Percentiles rank a stretch among this genome's conserved stretches.
phyloP scores from a whole-genome alignment of 2,797 vertebrate genomes.

The Thunnus albacares region DNA sequence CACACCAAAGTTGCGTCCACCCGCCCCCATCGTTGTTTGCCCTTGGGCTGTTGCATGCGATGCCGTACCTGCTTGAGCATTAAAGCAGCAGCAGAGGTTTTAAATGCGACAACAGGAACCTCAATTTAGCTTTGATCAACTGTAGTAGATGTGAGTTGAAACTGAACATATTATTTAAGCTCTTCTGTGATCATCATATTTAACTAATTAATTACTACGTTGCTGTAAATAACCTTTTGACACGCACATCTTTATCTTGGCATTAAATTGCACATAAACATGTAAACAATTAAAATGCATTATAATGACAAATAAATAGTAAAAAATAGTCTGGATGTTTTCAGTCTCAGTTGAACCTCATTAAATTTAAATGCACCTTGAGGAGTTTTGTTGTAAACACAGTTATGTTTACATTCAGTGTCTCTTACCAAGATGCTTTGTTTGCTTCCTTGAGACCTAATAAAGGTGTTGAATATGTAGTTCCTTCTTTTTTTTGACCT shows the following conservation, averaged over 20 bases:
- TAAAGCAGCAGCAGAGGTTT: slow-evolving; percentile 55
- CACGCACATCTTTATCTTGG: too few species aligned
- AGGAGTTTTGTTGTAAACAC: background rate
- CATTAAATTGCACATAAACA: too few species aligned
- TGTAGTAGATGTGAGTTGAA: slow-evolving; percentile 5
- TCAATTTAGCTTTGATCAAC: slow-evolving; percentile 30
- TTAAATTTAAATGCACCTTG: too few species aligned
- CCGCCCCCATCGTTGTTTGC: slow-evolving; percentile 68
- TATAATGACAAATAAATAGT: too few species aligned
- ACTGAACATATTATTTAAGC: background rate
- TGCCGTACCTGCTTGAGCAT: slow-evolving; percentile 72
- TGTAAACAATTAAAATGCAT: too few species aligned
- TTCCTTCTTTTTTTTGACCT: too few species aligned
- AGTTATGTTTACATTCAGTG: background rate
- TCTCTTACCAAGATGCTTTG: too few species aligned
- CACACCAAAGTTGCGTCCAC: slow-evolving; percentile 75
- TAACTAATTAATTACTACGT: background rate
- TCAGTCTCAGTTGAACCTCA: too few species aligned
- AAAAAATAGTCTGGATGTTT: too few species aligned
- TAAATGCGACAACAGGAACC: slow-evolving; percentile 46
- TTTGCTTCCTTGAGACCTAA: too few species aligned
- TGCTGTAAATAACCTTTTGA: background rate
- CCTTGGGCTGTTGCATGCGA: slow-evolving; percentile 76
- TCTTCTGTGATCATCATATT: background rate
- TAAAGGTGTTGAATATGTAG: too few species aligned